Conservation (phyloP, 1,140 invertebrate genomes). For the Hyles vespertilio region DNA sequence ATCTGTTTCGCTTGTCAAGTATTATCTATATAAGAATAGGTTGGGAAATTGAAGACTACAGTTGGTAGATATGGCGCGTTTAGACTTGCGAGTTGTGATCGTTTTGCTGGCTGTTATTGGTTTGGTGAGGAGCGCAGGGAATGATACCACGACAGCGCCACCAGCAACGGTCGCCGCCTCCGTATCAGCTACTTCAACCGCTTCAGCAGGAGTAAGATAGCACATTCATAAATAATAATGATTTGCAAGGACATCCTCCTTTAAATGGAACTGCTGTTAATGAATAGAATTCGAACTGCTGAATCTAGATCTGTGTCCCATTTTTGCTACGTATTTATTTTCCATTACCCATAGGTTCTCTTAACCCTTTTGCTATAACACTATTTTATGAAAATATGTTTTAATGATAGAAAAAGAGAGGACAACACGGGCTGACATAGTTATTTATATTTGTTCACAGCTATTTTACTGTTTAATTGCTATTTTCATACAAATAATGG, state of each 20-base stretch:
- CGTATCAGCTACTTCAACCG: not conserved
- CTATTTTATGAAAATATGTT: too few species aligned
- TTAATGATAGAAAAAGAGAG: too few species aligned
- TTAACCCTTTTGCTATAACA: too few species aligned
- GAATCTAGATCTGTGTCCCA: too few species aligned
- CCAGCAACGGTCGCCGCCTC: not conserved
- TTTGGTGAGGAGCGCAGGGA: not conserved
- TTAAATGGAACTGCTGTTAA: too few species aligned
- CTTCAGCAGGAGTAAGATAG: not conserved
- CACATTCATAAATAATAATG: too few species aligned
- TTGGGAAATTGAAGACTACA: constrained; percentile 13
- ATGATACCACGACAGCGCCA: not conserved
- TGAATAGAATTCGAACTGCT: too few species aligned
- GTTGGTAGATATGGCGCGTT: constrained; percentile 20
- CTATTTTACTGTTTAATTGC: too few species aligned
- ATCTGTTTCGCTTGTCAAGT: constrained; percentile 30
- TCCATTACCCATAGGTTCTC: not conserved
- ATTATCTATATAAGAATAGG: constrained; percentile 34
- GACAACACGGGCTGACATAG: too few species aligned
- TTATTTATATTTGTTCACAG: too few species aligned
- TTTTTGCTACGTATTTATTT: not conserved
- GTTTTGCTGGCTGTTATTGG: not conserved
- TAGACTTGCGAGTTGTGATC: constrained; percentile 13
- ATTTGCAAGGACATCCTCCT: too few species aligned
- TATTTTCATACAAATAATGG: too few species aligned